Evolutionary conservation across 2,797 vertebrate species (phyloP).

Genomic region (Crenuchus spilurus): DNA sequence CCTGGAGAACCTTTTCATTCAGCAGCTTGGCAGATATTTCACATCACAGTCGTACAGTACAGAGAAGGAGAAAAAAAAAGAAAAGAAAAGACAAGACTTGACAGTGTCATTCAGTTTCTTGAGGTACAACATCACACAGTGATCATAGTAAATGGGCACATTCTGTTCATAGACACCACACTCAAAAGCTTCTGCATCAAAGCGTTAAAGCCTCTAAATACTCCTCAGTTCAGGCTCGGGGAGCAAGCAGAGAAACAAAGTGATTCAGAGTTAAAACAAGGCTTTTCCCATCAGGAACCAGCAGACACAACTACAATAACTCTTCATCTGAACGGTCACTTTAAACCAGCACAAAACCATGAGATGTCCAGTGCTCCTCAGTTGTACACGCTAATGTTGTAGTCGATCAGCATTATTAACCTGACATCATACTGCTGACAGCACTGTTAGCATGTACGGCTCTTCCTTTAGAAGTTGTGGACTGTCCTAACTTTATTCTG

Average conservation of each 20-base stretch:
- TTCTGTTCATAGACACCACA: constrained; percentile 42
- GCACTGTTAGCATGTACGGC: too few species aligned
- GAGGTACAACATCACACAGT: constrained; percentile 60
- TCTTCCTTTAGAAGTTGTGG: too few species aligned
- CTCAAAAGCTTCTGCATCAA: constrained; percentile 22
- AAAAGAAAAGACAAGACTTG: constrained; percentile 22
- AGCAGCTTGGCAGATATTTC: constrained; percentile 42
- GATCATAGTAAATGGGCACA: constrained; percentile 57
- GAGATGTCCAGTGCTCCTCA: neutral
- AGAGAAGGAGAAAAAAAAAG: neutral
- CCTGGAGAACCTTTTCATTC: constrained; percentile 44
- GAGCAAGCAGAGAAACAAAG: constrained; percentile 33
- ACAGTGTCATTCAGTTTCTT: constrained; percentile 46
- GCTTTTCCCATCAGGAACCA: neutral
- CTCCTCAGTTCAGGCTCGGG: constrained; percentile 16
- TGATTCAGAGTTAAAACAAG: neutral
- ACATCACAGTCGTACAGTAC: constrained; percentile 37
- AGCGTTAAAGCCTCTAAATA: constrained; percentile 30
- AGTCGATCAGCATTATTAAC: too few species aligned
- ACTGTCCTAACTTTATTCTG: too few species aligned
- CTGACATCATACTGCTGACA: too few species aligned
- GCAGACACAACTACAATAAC: neutral
- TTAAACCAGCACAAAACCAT: constrained; percentile 2
- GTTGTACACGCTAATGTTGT: too few species aligned
- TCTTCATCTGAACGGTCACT: constrained; percentile 23